Conservation (phyloP, 2,888 invertebrate genomes). For the Calameuta pallipes region DNA sequence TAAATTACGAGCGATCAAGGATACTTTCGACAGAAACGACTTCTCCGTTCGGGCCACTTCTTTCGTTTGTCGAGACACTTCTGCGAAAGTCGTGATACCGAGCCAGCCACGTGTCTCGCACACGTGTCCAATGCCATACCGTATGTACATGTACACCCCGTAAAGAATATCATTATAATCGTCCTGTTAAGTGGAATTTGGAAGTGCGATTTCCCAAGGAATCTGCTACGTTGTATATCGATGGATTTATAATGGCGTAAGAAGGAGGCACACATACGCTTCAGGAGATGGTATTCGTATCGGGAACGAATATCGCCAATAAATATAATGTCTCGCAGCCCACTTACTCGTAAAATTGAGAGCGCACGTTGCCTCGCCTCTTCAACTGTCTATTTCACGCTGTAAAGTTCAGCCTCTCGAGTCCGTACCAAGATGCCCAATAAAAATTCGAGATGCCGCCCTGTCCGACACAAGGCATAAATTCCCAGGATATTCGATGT, state of each 20-base stretch:
- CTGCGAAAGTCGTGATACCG: background rate
- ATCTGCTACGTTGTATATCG: background rate
- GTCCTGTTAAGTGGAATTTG: background rate
- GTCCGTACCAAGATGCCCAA: slow-evolving; percentile 11
- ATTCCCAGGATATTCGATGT: slow-evolving; percentile 15
- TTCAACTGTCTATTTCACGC: slow-evolving; percentile 20
- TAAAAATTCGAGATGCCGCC: slow-evolving; percentile 17
- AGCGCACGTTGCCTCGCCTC: slow-evolving; percentile 19
- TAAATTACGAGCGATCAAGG: background rate
- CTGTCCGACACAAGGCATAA: slow-evolving; percentile 16
- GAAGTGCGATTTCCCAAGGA: background rate
- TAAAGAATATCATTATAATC: background rate
- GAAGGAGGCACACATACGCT: background rate
- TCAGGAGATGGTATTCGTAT: too few relatives aligned
- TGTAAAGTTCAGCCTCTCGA: slow-evolving; percentile 23
- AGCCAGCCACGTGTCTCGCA: background rate
- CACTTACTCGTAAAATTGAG: slow-evolving; percentile 52
- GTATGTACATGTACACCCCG: background rate
- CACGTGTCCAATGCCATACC: background rate
- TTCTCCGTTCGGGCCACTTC: background rate
- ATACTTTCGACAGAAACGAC: background rate
- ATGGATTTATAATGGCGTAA: background rate
- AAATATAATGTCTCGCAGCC: slow-evolving; percentile 51
- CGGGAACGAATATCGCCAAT: slow-evolving; percentile 46
- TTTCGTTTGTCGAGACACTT: background rate